Percentiles rank a stretch among this genome's conserved stretches.
Conservation (phyloP, 1,140 invertebrate species). For the Mercenaria mercenaria region DNA sequence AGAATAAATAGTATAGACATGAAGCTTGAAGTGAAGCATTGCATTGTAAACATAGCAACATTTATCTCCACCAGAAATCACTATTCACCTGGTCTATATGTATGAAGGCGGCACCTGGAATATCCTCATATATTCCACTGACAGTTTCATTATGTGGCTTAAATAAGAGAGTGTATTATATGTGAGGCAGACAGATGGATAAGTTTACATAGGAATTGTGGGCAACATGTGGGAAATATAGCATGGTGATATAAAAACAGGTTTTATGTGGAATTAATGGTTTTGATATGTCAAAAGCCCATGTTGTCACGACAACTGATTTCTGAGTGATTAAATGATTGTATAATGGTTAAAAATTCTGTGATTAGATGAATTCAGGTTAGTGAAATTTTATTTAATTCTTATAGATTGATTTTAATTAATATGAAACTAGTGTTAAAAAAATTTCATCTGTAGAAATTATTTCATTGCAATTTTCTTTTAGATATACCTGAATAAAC, state of each 20-base stretch:
- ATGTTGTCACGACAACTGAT: not conserved
- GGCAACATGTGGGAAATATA: not conserved
- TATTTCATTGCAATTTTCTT: no score
- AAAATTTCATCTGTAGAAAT: no score
- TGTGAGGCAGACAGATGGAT: slow-evolving; percentile 20
- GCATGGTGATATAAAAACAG: not conserved
- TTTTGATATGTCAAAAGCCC: not conserved
- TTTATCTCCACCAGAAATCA: not conserved
- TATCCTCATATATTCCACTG: not conserved
- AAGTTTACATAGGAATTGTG: not conserved
- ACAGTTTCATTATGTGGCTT: not conserved
- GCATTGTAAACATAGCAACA: slow-evolving; percentile 9
- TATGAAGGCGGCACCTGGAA: not conserved
- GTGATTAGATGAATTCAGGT: not conserved
- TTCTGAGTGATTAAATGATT: not conserved
- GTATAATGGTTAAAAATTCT: not conserved
- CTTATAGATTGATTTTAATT: no score
- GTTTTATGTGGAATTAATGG: not conserved
- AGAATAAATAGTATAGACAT: not conserved
- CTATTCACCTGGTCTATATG: not conserved
- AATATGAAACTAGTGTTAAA: no score
- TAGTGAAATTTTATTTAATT: no score
- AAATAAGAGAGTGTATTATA: not conserved
- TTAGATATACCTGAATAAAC: no score
- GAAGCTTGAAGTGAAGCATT: not conserved